A percentile compares a stretch with the other conserved stretches of the same genome.
phyloP scores from a whole-genome alignment of 2,888 invertebrate genomes.

The Lathronympha strigana region DNA sequence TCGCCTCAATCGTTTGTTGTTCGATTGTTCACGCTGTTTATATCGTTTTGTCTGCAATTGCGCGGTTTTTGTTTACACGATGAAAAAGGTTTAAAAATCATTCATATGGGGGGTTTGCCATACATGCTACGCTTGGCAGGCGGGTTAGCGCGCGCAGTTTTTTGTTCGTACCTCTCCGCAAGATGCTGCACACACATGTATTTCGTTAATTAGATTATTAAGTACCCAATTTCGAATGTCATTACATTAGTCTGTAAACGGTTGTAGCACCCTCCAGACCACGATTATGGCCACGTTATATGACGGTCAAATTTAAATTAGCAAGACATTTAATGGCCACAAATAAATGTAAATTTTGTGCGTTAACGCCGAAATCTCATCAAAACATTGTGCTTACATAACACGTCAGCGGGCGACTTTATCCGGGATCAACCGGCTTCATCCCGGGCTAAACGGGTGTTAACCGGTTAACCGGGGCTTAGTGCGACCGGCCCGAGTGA shows the following conservation, averaged over 20 bases:
- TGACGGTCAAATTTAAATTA: slow-evolving; percentile 35
- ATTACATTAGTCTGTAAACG: slow-evolving; percentile 5
- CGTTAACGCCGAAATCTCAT: slow-evolving; percentile 35
- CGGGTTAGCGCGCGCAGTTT: too few relatives aligned
- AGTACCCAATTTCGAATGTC: slow-evolving; percentile 1
- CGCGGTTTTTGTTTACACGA: background rate
- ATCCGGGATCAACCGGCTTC: slow-evolving; percentile 20
- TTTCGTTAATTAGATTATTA: slow-evolving; percentile 1
- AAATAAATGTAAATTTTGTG: slow-evolving; percentile 37
- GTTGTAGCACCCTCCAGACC: background rate
- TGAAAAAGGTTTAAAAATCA: too few relatives aligned
- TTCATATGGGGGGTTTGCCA: too few relatives aligned
- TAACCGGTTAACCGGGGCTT: slow-evolving; percentile 41
- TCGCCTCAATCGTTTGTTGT: slow-evolving; percentile 20
- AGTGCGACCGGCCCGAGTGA: slow-evolving; percentile 34
- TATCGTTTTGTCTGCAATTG: background rate
- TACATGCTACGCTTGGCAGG: too few relatives aligned
- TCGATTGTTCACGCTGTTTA: background rate
- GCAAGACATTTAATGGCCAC: slow-evolving; percentile 25
- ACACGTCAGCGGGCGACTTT: slow-evolving; percentile 30
- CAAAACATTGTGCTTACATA: slow-evolving; percentile 35
- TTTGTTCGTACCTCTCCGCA: too few relatives aligned
- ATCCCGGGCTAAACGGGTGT: slow-evolving; percentile 24
- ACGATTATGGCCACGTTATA: slow-evolving; percentile 50
- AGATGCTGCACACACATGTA: background rate